phyloP scores from a whole-genome alignment of 2,888 invertebrate genomes.

The Schizotus pectinicornis region DNA sequence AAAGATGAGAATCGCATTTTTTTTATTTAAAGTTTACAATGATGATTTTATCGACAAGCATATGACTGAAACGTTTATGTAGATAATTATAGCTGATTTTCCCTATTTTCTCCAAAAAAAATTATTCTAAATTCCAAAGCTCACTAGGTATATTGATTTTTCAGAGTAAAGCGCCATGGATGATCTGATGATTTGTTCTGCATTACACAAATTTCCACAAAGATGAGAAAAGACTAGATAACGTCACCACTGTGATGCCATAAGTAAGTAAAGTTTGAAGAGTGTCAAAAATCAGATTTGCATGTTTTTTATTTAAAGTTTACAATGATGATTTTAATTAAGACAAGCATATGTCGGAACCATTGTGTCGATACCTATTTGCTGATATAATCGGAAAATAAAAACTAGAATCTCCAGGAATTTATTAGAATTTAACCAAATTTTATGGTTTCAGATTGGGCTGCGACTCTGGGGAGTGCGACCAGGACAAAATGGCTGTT shows the following conservation, averaged over 20 bases:
- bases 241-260: too few relatives aligned
- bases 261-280: slow-evolving; percentile 15
- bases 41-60: too few relatives aligned
- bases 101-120: background rate
- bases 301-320: slow-evolving; percentile 10
- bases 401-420: background rate
- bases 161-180: too few relatives aligned
- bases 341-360: slow-evolving; percentile 24
- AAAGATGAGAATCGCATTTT: slow-evolving; percentile 7
- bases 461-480: too few relatives aligned
- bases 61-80: too few relatives aligned
- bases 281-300: slow-evolving; percentile 14
- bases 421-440: slow-evolving; percentile 15
- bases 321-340: slow-evolving; percentile 18
- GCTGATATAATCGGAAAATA: slow-evolving; percentile 12
- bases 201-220: too few relatives aligned
- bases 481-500: too few relatives aligned
- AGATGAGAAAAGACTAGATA: too few relatives aligned
- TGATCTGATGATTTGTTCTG: slow-evolving; percentile 20
- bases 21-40: slow-evolving; percentile 2
- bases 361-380: slow-evolving; percentile 12
- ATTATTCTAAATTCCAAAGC: too few relatives aligned
- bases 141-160: too few relatives aligned
- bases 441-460: background rate
- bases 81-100: too few relatives aligned